Evolutionary conservation across 2,888 invertebrate species (phyloP), one percentile per base, ranked within the genome.

Genomic region (Neoascia interrupta): DNA sequence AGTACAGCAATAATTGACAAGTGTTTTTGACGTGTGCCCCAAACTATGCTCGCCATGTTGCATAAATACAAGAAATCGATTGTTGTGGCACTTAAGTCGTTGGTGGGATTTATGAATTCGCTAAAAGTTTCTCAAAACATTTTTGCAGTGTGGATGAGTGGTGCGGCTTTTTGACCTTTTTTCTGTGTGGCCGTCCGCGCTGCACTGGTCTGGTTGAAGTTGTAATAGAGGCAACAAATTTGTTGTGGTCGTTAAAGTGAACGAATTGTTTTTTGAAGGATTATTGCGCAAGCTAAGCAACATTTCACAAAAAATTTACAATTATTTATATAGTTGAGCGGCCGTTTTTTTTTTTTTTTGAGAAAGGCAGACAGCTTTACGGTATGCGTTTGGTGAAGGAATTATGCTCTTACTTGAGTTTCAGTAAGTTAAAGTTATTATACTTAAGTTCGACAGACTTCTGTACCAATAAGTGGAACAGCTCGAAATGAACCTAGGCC

Each of bases 21-120:
- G 72, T 76, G 76, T 70, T 66, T 76, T 26, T 72, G 76, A 76
- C 76, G 72, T 76, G 76, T 49, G 72, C 47, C 72, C 64, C 63
- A 72, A 64, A 72, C 70, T 58, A 63, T 70, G 63, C 75, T 75
- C 21, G 47, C 31, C 31, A 51, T 69, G 56, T 69, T 49, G 54
- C 60, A 43, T 47, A 47, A 60, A 39, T 34, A 41, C 18, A 5
- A 23, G 51, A 66, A 60, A 72, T 31, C 56, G n/a, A 64, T 63
- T 54, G 34, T 72, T 72, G 41, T 56, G 61, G 58, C 64, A 70
- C 43, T 53, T 37, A 13, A 16, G 34, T 2, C 26, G 39, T 21
- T 37, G 43, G 53, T 41, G 70, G 45, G 75, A 70, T 56, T 69
- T 69, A 75, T 66, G 36, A 37, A 66, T 51, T n/a, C 31, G 45